Evolutionary conservation across 2,797 vertebrate species (phyloP), one percentile per base, ranked within the genome.

Genomic region (Lagodon rhomboides): DNA sequence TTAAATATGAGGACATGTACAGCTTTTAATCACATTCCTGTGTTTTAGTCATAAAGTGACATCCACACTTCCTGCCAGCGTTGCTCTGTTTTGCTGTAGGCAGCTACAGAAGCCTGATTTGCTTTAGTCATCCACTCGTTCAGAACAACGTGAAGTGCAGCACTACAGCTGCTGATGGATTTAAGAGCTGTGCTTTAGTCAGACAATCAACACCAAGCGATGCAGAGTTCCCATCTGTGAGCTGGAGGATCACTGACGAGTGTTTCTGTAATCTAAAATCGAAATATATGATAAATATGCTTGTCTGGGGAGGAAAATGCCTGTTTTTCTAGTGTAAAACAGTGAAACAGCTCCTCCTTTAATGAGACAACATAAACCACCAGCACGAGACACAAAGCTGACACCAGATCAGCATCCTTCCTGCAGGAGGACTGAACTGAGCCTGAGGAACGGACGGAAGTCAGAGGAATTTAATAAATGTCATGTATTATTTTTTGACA

Each of bases 401-500:
- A 53, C 58, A 71, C 53, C 13, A 49, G 15, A 34, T 50, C n/a
- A 61, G 30, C 18, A 30, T 47, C 72, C 60, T 68, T 64, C 30
- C 61, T 49, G 53, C 3, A 0, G 13, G 30, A 50, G 9, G 55
- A 53, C n/a, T 53, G 25, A 63, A 73, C 17, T 1, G 17, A 75
- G 41, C 38, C 44, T 12, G 20, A 18, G 13, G 56, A 50, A 73
- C 18, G 13, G 30, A 51, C 0, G 0, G 1, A 76, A 38, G 43
- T 65, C 47, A 46, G 23, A 20, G 6, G n/a, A 43, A 43, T 64
- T 61, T 22, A 62, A 62, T 46, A 41, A 50, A 11, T 1, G 46
- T 56, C 1, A 75, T 84, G 77, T 22, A 46, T 79, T 61, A 71
- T 56, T 38, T 85, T 76, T 22, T 79, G 80, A 79, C 63, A 78